A percentile compares a stretch with the other conserved stretches of the same genome.
Conservation (phyloP, 1,140 invertebrate species). For the Mylabris phalerata region DNA sequence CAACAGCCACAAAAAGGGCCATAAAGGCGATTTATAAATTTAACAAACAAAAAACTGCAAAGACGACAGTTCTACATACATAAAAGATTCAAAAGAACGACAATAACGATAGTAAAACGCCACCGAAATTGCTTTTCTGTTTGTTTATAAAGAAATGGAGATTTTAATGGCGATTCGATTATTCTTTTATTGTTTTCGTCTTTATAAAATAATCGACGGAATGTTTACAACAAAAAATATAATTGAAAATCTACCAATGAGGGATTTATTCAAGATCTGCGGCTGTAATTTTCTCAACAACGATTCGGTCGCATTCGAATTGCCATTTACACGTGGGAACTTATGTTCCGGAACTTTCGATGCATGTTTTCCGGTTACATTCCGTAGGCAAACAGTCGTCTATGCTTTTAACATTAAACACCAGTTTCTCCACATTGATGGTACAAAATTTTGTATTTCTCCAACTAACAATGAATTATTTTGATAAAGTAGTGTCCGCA, state of each 20-base stretch:
- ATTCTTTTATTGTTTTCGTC: too few relatives aligned
- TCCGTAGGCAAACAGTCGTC: constrained; percentile 12
- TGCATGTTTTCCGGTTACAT: constrained; percentile 11
- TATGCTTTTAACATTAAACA: constrained; percentile 10
- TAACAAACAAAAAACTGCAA: constrained; percentile 5
- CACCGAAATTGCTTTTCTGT: too few relatives aligned
- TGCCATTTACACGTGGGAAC: constrained; percentile 10
- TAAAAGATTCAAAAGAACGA: constrained; percentile 1
- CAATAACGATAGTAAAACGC: too few relatives aligned
- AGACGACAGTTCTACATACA: constrained; percentile 8
- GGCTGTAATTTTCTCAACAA: too few relatives aligned
- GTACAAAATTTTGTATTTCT: not conserved
- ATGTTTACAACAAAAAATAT: too few relatives aligned
- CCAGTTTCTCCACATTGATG: not conserved
- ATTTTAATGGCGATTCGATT: too few relatives aligned
- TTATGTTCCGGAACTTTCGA: constrained; percentile 3
- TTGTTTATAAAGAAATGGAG: too few relatives aligned
- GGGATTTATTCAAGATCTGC: too few relatives aligned
- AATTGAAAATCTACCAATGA: too few relatives aligned
- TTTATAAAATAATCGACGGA: too few relatives aligned
- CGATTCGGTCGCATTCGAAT: too few relatives aligned
- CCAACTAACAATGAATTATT: constrained; percentile 6
- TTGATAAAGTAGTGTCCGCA: constrained; percentile 7
- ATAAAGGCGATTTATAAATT: constrained; percentile 5
- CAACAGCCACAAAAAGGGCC: too few relatives aligned